Conservation (phyloP, 1,140 invertebrate species). For the Caenorhabditis briggsae region DNA sequence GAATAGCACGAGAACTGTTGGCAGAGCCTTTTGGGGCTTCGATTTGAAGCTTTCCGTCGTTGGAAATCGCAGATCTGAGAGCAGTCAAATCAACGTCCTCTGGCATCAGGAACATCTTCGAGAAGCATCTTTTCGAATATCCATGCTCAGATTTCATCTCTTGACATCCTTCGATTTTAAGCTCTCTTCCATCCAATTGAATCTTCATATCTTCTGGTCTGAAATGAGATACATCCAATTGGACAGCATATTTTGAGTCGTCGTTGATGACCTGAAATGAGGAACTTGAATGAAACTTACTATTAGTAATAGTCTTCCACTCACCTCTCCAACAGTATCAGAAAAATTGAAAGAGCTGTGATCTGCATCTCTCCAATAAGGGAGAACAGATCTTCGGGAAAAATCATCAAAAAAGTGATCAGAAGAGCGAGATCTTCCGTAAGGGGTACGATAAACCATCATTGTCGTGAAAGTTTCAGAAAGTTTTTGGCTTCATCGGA, state of each 20-base stretch:
- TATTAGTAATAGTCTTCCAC: too few relatives aligned
- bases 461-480: background rate
- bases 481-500: background rate
- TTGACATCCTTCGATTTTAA: constrained; percentile 38
- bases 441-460: constrained; percentile 3
- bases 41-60: constrained; percentile 29
- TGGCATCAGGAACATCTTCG: background rate
- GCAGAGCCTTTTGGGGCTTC: background rate
- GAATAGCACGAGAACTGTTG: background rate
- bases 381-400: background rate
- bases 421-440: background rate
- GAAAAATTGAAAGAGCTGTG: constrained; percentile 47
- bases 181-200: constrained; percentile 36
- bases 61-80: background rate
- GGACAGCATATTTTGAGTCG: constrained; percentile 15
- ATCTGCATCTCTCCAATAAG: constrained; percentile 43
- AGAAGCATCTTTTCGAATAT: constrained; percentile 18
- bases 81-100: constrained; percentile 23
- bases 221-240: constrained; percentile 45
- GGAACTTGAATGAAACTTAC: background rate
- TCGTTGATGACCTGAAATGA: constrained; percentile 36
- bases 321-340: constrained; percentile 31
- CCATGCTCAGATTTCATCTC: constrained; percentile 33
- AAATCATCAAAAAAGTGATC: constrained; percentile 4
- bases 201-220: constrained; percentile 47